A percentile compares a stretch with the other conserved stretches of the same genome.
These are phyloP conservation scores for Lycophotia porphyrea DNA, from an alignment of 2,888 invertebrate genomes.

Conservation along the genomic window DNA sequence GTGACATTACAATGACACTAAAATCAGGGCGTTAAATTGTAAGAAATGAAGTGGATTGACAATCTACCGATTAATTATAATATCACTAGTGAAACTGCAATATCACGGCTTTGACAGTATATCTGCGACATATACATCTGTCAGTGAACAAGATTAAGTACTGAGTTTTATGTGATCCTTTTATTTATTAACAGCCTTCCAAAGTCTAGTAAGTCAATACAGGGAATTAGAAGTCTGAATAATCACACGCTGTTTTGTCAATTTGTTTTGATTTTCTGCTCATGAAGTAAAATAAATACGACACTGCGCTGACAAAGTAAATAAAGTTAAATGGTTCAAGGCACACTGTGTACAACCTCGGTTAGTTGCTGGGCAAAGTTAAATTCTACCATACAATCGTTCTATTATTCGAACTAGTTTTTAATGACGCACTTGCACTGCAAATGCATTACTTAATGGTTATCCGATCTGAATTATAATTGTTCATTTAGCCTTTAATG, in stretches of 20 bases:
- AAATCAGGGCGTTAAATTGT: no score
- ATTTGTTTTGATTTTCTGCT: conserved; percentile 11
- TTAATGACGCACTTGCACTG: no score
- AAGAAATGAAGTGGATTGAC: no score
- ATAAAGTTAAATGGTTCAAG: conserved; percentile 19
- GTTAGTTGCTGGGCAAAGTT: background rate
- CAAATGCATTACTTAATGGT: no score
- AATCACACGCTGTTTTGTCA: background rate
- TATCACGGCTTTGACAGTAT: no score
- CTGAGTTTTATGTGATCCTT: conserved; percentile 19
- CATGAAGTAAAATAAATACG: background rate
- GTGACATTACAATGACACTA: no score
- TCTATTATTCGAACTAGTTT: no score
- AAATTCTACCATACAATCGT: background rate
- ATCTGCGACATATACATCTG: no score
- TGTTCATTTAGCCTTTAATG: conserved; percentile 12
- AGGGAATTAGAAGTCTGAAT: background rate
- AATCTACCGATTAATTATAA: no score
- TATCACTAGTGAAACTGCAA: no score
- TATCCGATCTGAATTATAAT: background rate
- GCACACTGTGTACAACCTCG: background rate
- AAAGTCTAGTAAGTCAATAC: conserved; percentile 20
- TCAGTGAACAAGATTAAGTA: conserved; percentile 35
- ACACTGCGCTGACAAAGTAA: conserved; percentile 4
- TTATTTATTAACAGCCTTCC: conserved; percentile 43